phyloP scores from a whole-genome alignment of 2,888 invertebrate genomes.

The Chymomyza fuscimana region DNA sequence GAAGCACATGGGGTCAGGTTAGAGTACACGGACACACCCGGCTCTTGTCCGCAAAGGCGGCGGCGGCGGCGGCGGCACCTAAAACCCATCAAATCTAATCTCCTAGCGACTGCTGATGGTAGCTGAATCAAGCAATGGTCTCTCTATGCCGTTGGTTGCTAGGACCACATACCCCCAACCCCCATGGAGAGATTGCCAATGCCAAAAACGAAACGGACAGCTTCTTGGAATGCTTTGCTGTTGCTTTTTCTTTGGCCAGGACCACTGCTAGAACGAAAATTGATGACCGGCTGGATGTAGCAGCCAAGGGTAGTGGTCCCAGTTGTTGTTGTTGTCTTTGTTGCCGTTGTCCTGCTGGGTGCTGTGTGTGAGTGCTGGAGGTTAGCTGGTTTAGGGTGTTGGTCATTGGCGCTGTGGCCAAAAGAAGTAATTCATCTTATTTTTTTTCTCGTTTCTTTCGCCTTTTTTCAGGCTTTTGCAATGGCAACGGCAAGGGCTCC shows the following conservation, averaged over 20 bases:
- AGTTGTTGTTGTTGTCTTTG: neutral
- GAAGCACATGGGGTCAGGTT: too few relatives aligned
- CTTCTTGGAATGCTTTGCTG: slow-evolving; percentile 52
- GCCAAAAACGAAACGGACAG: slow-evolving; percentile 48
- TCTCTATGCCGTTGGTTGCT: slow-evolving; percentile 36
- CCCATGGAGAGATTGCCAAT: neutral
- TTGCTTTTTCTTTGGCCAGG: slow-evolving; percentile 22
- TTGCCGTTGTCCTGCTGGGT: neutral
- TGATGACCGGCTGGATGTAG: slow-evolving; percentile 61
- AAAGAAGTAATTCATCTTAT: slow-evolving; percentile 76
- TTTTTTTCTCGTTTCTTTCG: slow-evolving; percentile 24
- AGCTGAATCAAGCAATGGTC: neutral
- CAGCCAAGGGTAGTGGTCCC: slow-evolving; percentile 38
- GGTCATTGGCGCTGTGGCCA: slow-evolving; percentile 74
- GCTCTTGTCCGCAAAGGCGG: neutral
- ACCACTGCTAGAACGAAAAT: slow-evolving; percentile 65
- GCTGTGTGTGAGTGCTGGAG: neutral
- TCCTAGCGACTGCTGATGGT: slow-evolving; percentile 58
- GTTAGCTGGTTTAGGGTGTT: slow-evolving; percentile 39
- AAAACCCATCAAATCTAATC: slow-evolving; percentile 73
- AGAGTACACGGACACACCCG: neutral
- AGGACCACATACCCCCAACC: slow-evolving; percentile 27
- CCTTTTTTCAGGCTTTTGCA: slow-evolving; percentile 38
- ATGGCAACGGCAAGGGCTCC: slow-evolving; percentile 24
- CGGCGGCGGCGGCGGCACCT: slow-evolving; percentile 47